phyloP scores from a whole-genome alignment of 2,888 invertebrate genomes.

The Vesta saturnalis region DNA sequence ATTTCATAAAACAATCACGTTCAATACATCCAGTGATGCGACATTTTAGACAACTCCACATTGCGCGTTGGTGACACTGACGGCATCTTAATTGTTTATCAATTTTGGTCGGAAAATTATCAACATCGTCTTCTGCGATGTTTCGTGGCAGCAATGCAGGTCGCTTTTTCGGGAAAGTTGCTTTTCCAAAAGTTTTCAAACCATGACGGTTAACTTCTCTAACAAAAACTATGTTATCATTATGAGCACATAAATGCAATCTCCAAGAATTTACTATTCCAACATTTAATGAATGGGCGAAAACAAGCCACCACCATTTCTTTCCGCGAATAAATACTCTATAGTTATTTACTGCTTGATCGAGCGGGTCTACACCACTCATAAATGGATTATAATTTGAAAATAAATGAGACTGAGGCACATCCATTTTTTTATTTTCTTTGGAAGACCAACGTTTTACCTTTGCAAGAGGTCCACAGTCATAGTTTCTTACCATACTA shows the following conservation, averaged over 20 bases:
- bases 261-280: not conserved
- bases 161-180: not conserved
- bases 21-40: not conserved
- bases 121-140: not conserved
- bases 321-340: not conserved
- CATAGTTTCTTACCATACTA: not conserved
- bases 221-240: not conserved
- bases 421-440: not conserved
- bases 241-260: not conserved
- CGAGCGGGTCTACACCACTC: not conserved
- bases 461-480: not conserved
- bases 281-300: not conserved
- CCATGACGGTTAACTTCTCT: not conserved
- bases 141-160: not conserved
- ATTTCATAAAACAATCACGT: not conserved
- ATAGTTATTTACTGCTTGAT: not conserved
- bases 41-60: not conserved
- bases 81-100: not conserved
- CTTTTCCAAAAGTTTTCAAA: not conserved
- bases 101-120: not conserved
- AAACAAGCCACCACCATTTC: not conserved
- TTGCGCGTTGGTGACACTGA: not conserved
- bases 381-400: not conserved
- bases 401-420: not conserved
- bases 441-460: not conserved